Evolutionary conservation across 2,888 invertebrate genomes (phyloP).

Genomic region (Pollenia angustigena): DNA sequence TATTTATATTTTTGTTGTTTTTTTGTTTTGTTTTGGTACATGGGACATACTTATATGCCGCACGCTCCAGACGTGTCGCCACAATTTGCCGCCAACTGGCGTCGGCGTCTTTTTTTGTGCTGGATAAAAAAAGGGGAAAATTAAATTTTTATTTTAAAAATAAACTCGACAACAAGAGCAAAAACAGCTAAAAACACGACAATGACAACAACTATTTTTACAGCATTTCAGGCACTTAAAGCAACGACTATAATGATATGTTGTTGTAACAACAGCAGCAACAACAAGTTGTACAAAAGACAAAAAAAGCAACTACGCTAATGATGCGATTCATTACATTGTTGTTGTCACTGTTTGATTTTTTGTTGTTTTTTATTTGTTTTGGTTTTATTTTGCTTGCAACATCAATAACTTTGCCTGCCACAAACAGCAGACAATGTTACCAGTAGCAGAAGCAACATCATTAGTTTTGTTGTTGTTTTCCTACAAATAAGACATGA

Average conservation of each 20-base stretch:
- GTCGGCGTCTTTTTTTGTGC: constrained; percentile 76
- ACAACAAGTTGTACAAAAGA: constrained; percentile 29
- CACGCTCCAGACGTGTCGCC: constrained; percentile 82
- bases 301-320: constrained; percentile 71
- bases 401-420: constrained; percentile 40
- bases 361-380: constrained; percentile 1
- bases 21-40: constrained; percentile 72
- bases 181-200: constrained; percentile 63
- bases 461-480: constrained; percentile 24
- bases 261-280: constrained; percentile 35
- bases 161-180: constrained; percentile 68
- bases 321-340: constrained; percentile 78
- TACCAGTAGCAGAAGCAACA: constrained; percentile 35
- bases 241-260: constrained; percentile 19
- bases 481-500: constrained; percentile 68
- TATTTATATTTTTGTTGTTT: constrained; percentile 41
- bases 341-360: constrained; percentile 61
- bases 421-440: constrained; percentile 28
- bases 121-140: constrained; percentile 76
- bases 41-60: constrained; percentile 74
- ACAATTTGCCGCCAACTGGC: constrained; percentile 80
- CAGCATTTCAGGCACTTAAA: constrained; percentile 53
- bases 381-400: constrained; percentile 31
- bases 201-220: constrained; percentile 72
- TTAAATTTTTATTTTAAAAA: constrained; percentile 72